phyloP scores from a whole-genome alignment of 2,797 vertebrate species.

The Malurus leucopterus region DNA sequence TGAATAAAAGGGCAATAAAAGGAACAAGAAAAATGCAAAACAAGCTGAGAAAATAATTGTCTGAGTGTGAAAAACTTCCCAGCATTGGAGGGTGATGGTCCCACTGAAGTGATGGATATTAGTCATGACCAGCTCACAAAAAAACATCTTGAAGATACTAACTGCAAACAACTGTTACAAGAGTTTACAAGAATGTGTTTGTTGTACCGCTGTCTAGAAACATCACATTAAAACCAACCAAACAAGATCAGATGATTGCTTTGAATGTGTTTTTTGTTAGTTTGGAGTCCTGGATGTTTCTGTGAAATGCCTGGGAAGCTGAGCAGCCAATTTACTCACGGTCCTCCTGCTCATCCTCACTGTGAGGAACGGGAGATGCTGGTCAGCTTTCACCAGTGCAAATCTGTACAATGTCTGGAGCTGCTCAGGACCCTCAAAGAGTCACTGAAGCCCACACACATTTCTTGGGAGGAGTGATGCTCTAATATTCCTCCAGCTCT shows the following conservation, averaged over 20 bases:
- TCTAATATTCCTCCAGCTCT: not conserved
- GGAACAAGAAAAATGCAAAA: not conserved
- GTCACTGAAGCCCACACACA: not conserved
- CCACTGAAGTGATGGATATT: not conserved
- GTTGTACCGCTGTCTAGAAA: constrained; percentile 22
- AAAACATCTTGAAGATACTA: not conserved
- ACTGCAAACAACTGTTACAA: constrained; percentile 33
- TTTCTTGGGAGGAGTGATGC: not conserved
- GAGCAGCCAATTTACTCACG: not conserved
- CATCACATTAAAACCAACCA: constrained; percentile 3
- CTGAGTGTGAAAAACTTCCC: not conserved
- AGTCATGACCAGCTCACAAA: not conserved
- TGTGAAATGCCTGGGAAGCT: not conserved
- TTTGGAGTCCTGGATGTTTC: not conserved
- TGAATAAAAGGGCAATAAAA: not conserved
- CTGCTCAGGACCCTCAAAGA: not conserved
- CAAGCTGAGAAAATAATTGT: constrained; percentile 7
- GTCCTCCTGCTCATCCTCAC: not conserved
- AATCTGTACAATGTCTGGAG: not conserved
- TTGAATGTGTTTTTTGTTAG: constrained; percentile 20
- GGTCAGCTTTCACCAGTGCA: not conserved
- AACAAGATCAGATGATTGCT: constrained; percentile 29
- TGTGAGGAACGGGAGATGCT: not conserved
- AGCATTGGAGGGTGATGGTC: not conserved
- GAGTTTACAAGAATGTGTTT: constrained; percentile 11